Percentiles rank a stretch among this genome's conserved stretches.
Conservation (phyloP, 2,888 invertebrate species). For the Lasioglossum lativentre region DNA sequence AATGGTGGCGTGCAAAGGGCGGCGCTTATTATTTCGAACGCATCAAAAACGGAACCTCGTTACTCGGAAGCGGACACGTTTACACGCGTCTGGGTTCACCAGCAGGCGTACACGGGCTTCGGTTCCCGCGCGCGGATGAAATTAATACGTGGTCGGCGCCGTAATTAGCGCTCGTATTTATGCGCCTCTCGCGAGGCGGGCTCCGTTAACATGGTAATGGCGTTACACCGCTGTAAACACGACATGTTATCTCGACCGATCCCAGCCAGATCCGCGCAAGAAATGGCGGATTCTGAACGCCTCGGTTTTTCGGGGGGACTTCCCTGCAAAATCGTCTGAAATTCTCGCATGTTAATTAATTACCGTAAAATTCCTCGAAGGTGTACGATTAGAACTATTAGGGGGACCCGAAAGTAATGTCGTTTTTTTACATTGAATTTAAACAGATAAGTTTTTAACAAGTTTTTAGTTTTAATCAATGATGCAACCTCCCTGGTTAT, state of each 20-base stretch:
- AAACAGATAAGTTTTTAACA: too few species aligned
- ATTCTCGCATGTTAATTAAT: not conserved
- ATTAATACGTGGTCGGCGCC: constrained; percentile 72
- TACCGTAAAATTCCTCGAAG: not conserved
- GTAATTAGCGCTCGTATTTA: constrained; percentile 76
- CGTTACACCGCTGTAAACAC: constrained; percentile 73
- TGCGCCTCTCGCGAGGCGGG: constrained; percentile 69
- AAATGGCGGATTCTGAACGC: constrained; percentile 34
- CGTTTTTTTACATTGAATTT: too few species aligned
- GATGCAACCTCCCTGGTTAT: too few species aligned
- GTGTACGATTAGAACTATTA: not conserved
- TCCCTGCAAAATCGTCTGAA: not conserved
- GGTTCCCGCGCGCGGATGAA: constrained; percentile 61
- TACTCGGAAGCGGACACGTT: constrained; percentile 60
- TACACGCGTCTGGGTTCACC: constrained; percentile 51
- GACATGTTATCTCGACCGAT: constrained; percentile 69
- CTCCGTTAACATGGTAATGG: constrained; percentile 75
- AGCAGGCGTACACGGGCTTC: constrained; percentile 33
- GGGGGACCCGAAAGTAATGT: too few species aligned
- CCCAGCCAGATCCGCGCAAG: constrained; percentile 39
- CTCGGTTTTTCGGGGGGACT: constrained; percentile 20
- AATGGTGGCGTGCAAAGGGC: constrained; percentile 9
- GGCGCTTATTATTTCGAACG: constrained; percentile 3
- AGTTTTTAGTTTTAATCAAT: too few species aligned
- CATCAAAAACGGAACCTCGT: constrained; percentile 51